Conservation (phyloP, 2,888 invertebrate species). For the Apoda limacodes region DNA sequence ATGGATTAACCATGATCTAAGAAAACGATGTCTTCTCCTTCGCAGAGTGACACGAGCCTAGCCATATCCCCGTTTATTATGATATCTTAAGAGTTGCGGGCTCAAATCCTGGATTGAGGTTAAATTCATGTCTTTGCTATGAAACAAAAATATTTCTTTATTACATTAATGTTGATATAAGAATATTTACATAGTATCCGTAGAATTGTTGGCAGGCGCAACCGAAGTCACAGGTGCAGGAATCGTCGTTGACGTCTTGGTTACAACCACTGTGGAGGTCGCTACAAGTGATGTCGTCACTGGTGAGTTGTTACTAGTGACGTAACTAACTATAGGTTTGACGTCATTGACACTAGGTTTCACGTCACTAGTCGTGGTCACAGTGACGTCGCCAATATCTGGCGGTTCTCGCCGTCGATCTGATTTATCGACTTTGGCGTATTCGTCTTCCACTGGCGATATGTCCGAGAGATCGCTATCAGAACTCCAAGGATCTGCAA, state of each 20-base stretch:
- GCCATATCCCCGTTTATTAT: too few relatives aligned
- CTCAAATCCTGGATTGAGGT: too few relatives aligned
- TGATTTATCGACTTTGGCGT: conserved; percentile 58
- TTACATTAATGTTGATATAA: too few relatives aligned
- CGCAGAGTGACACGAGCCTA: too few relatives aligned
- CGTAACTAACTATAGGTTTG: background rate
- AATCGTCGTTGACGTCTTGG: conserved; percentile 7
- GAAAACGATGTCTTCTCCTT: too few relatives aligned
- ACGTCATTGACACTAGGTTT: too few relatives aligned
- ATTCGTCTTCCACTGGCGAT: conserved; percentile 80
- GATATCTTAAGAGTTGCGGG: too few relatives aligned
- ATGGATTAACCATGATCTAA: too few relatives aligned
- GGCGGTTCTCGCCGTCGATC: conserved; percentile 49
- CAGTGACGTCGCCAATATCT: conserved; percentile 58
- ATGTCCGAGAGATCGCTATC: conserved; percentile 89
- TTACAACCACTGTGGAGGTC: conserved; percentile 4
- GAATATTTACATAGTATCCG: conserved; percentile 26
- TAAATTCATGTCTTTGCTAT: too few relatives aligned
- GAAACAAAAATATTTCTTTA: too few relatives aligned
- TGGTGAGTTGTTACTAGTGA: conserved; percentile 6
- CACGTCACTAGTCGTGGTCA: too few relatives aligned
- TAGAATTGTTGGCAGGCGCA: conserved; percentile 17
- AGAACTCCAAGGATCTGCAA: conserved; percentile 79
- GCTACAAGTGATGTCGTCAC: conserved; percentile 14
- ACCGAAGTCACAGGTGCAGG: conserved; percentile 5